A percentile compares a stretch with the other conserved stretches of the same genome.
phyloP scores from a whole-genome alignment of 2,113 vertebrate genomes.

The Heptranchias perlo region DNA sequence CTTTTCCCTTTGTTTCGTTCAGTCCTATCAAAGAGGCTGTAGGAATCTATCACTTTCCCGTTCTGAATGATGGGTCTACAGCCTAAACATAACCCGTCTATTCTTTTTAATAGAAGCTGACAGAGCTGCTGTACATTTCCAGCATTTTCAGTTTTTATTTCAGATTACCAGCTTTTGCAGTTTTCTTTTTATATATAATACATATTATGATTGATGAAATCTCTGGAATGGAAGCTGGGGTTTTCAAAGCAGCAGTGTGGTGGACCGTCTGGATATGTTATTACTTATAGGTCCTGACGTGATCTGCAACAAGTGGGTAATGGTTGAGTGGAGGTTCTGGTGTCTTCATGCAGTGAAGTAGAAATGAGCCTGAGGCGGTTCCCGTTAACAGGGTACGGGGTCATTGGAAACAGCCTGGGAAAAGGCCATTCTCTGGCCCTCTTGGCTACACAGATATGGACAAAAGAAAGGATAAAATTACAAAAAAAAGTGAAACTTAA shows the following conservation, averaged over 20 bases:
- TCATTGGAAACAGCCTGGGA: neutral
- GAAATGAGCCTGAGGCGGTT: neutral
- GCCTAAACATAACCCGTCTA: too few relatives aligned
- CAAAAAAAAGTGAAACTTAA: neutral
- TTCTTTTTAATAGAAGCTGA: too few relatives aligned
- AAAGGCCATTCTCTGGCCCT: neutral
- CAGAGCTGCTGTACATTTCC: too few relatives aligned
- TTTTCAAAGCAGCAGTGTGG: neutral
- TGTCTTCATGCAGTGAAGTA: neutral
- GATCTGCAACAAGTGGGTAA: neutral
- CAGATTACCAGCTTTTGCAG: too few relatives aligned
- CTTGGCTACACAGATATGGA: neutral
- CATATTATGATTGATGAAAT: too few relatives aligned
- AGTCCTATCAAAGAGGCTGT: too few relatives aligned
- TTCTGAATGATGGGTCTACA: too few relatives aligned
- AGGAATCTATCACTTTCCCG: too few relatives aligned
- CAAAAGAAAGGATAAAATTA: neutral
- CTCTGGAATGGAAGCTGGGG: too few relatives aligned
- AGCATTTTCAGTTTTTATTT: too few relatives aligned
- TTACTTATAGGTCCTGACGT: neutral
- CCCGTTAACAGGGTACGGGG: neutral
- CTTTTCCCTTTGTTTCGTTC: too few relatives aligned
- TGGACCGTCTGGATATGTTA: neutral
- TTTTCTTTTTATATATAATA: too few relatives aligned
- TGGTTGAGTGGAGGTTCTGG: neutral